These are phyloP conservation scores for Hystrix cristata DNA, from an alignment of 2,113 vertebrate genomes.

Conservation along the genomic window DNA sequence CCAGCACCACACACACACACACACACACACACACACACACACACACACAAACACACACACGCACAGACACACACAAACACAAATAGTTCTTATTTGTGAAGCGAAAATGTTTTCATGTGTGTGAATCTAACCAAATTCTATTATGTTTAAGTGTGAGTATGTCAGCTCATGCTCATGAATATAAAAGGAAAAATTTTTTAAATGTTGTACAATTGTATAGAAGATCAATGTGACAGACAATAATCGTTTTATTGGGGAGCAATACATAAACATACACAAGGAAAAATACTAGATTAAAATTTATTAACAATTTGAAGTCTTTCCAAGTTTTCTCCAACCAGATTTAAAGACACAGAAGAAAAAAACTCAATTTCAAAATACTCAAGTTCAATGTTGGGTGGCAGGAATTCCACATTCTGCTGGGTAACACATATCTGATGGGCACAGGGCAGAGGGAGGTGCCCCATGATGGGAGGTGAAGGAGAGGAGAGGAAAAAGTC, in stretches of 20 bases:
- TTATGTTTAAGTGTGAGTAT: background rate
- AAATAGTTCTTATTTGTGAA: slow-evolving; percentile 18
- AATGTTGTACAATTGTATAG: background rate
- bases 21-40: background rate
- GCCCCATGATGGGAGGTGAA: background rate
- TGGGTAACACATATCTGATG: background rate
- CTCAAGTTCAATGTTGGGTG: background rate
- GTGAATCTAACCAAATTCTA: background rate
- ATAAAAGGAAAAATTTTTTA: slow-evolving; percentile 22
- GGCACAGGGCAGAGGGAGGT: background rate
- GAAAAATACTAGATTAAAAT: slow-evolving; percentile 46
- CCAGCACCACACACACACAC: background rate
- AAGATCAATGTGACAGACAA: background rate
- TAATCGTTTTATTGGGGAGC: background rate
- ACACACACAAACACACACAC: background rate
- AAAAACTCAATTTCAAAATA: slow-evolving; percentile 37
- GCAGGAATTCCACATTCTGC: slow-evolving; percentile 5
- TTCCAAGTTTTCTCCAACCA: slow-evolving; percentile 36
- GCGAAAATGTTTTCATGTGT: background rate
- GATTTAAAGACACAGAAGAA: slow-evolving; percentile 25
- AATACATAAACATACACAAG: background rate
- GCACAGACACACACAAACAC: background rate
- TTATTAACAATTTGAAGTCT: slow-evolving; percentile 9
- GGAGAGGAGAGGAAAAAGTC: background rate
- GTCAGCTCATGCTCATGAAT: background rate